Evolutionary conservation across 1,140 invertebrate genomes (phyloP), one percentile per base, ranked within the genome.

Genomic region (Drosophila yakuba): DNA sequence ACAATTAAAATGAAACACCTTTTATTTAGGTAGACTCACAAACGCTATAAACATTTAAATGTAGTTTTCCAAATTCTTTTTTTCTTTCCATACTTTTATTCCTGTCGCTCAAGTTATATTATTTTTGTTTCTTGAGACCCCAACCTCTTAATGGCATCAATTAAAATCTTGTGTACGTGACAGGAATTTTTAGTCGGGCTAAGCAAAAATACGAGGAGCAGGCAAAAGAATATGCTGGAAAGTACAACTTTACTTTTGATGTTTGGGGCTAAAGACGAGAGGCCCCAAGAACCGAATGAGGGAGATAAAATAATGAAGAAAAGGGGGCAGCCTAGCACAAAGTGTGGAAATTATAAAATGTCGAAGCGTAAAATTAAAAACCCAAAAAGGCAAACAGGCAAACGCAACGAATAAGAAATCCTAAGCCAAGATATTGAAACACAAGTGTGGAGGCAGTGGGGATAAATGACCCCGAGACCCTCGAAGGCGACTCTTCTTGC

Each of bases 131-230:
- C 36, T 55, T 59, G 47, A 35, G 55, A 51, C 45, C 58, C 43
- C 50, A 75, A 59, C 76, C 80, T 73, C 85, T 80, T 84, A 80
- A 78, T 85, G 81, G 81, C 81, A 68, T 78, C 86, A 90, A 90
- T 90, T 90, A 90, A 90, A 90, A 90, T 80, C 57, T 83, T 90
- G 78, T 79, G 79, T 90, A 90, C 86, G 86, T 90, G 86, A 90
- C 85, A 76, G 72, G 86, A 90, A 90, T 90, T 85, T 64, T 57
- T 69, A 48, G 67, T 50, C 51, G 4, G 51, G 15, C 67, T 71
- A 71, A 69, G 67, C 63, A 69, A 36, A 71, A 71, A 48, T 48
- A 69, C 63, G 48, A 69, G 66, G 41, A 43, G 41, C 15, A 20
- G 4, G 38, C 36, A 66, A 52, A 8, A 64, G 35, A 56, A 43